Conservation (phyloP, 1,140 invertebrate species). For the honey bee (Apis mellifera) region DNA sequence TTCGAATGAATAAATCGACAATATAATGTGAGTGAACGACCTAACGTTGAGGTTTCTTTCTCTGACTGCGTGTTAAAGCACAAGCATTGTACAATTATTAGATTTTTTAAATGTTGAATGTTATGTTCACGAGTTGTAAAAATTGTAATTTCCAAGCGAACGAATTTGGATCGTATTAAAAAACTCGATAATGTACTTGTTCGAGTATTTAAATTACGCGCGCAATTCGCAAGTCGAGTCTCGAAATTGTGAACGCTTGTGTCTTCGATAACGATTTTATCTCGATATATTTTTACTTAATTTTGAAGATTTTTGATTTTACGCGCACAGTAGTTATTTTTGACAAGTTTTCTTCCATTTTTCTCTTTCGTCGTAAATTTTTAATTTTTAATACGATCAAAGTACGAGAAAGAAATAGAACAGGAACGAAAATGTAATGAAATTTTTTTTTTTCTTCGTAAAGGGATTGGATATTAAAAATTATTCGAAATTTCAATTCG, state of each 20-base stretch:
- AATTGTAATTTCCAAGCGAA: background rate
- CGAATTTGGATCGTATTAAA: background rate
- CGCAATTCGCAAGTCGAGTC: background rate
- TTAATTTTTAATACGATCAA: background rate
- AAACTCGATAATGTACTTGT: background rate
- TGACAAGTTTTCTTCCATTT: background rate
- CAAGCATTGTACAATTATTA: background rate
- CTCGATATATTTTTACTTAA: too few species aligned
- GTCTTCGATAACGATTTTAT: background rate
- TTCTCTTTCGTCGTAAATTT: background rate
- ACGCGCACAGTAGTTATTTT: background rate
- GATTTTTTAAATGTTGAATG: slow-evolving; percentile 15
- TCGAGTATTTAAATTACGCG: background rate
- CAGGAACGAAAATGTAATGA: background rate
- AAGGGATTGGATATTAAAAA: too few species aligned
- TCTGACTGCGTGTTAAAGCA: background rate
- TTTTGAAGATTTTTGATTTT: background rate
- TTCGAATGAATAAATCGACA: slow-evolving; percentile 11
- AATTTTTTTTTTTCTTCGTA: background rate
- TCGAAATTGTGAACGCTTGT: background rate
- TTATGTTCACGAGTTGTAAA: background rate
- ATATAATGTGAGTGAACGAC: slow-evolving; percentile 9
- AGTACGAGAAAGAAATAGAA: too few species aligned
- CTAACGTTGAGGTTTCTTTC: slow-evolving; percentile 18
- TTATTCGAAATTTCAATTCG: too few species aligned